Conservation (phyloP, 2,113 vertebrate species). For the Nematolebias whitei region DNA sequence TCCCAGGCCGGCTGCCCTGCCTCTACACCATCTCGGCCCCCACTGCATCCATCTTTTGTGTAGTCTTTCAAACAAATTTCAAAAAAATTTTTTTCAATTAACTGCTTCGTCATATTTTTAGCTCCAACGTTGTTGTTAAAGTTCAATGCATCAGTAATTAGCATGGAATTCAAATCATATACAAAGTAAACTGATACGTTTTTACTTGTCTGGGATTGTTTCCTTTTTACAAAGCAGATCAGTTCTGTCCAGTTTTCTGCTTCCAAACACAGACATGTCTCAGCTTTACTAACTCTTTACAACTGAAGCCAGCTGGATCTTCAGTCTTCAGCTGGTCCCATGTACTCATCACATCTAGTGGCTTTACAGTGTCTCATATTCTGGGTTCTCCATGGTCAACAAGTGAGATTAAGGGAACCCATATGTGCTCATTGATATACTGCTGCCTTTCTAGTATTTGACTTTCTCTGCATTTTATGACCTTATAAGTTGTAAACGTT, state of each 20-base stretch:
- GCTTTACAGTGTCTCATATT: constrained; percentile 27
- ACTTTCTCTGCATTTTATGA: constrained; percentile 41
- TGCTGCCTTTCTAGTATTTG: constrained; percentile 26
- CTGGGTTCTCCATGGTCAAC: not conserved
- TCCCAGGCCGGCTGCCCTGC: too few relatives aligned
- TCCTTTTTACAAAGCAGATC: constrained; percentile 13
- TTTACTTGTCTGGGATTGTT: constrained; percentile 42
- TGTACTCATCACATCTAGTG: constrained; percentile 58
- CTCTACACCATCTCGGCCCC: too few relatives aligned
- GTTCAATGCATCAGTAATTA: too few relatives aligned
- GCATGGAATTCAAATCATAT: not conserved
- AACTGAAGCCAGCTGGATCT: constrained; percentile 4
- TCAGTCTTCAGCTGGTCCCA: constrained; percentile 36
- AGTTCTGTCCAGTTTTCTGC: constrained; percentile 21
- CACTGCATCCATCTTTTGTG: too few relatives aligned
- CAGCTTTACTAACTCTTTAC: not conserved
- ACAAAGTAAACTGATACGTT: not conserved
- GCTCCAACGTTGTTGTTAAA: too few relatives aligned
- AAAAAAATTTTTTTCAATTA: too few relatives aligned
- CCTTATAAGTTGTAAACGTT: constrained; percentile 52
- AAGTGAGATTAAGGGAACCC: constrained; percentile 10
- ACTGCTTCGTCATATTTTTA: too few relatives aligned
- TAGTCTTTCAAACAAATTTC: too few relatives aligned
- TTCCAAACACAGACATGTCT: constrained; percentile 22
- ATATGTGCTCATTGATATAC: constrained; percentile 45